Base-by-base conservation (phyloP, 2,797 vertebrate genomes). In the Lemur catta region DNA sequence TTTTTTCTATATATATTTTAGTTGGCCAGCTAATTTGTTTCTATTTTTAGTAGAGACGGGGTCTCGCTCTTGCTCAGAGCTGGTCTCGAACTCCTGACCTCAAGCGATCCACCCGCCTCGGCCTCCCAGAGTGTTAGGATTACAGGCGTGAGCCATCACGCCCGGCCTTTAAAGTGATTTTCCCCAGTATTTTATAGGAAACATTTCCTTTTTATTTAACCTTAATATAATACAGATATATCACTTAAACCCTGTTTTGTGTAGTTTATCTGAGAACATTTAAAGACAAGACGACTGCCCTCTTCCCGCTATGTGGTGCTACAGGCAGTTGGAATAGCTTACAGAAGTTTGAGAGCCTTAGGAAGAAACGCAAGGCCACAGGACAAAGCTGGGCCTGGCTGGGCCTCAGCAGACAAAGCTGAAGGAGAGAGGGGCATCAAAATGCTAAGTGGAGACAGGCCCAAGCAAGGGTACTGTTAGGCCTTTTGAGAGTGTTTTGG, bases 141-240 rank as follows among this genome's bases (percentile, higher is more conserved):
- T n/a, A n/a, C n/a, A n/a, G n/a, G n/a, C n/a, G n/a, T n/a, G n/a
- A n/a, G n/a, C n/a, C n/a, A n/a, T n/a, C n/a, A n/a, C n/a, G n/a
- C n/a, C n/a, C n/a, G n/a, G n/a, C n/a, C n/a, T 96, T 97, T 96
- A 89, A 95, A 91, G 43, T 86, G 38, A 87, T 96, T 96, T 96
- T 30, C 55, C 75, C 43, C 81, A 57, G 6, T 94, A 52, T 97
- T 97, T 97, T 97, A 78, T 95, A 92, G 94, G 55, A 96, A 97
- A 85, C 4, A 75, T 95, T 94, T 84, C 55, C 61, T 88, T 96
- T 92, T 88, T 67, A 91, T 78, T 94, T 96, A 93, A 97, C 6
- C 24, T 97, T 94, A 96, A 81, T 93, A 59, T 94, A 97, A 97
- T 98, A 98, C 97, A 97, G 96, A 93, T 79, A 50, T 35, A 43